Percentiles rank a stretch among this genome's conserved stretches.
Evolutionary conservation across 2,888 invertebrate species (phyloP).

Genomic region (Myopa tessellatipennis): DNA sequence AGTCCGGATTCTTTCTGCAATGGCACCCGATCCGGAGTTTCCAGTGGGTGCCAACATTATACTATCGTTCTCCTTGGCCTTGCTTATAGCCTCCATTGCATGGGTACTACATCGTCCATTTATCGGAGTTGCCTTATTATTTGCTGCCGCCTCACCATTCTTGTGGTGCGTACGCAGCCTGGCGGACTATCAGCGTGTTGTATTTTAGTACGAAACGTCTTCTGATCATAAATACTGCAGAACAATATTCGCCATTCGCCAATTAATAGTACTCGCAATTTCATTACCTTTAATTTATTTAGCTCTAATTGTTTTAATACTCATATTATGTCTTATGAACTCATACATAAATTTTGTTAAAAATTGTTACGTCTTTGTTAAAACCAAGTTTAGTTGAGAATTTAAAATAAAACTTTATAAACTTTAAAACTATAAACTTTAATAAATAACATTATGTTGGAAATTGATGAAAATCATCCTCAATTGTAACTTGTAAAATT

Average conservation of each 20-base stretch:
- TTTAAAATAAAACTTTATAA: too few species aligned
- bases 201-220: too few species aligned
- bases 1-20: slow-evolving; percentile 57
- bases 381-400: too few species aligned
- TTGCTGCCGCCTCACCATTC: slow-evolving; percentile 71
- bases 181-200: slow-evolving; percentile 54
- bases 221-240: too few species aligned
- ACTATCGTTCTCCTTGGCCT: slow-evolving; percentile 69
- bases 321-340: too few species aligned
- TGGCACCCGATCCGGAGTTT: slow-evolving; percentile 66
- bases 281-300: background rate
- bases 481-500: slow-evolving; percentile 39
- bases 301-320: too few species aligned
- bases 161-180: slow-evolving; percentile 69
- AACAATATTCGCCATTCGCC: too few species aligned
- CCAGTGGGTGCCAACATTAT: slow-evolving; percentile 69
- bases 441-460: background rate
- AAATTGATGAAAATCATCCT: background rate
- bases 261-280: background rate
- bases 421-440: too few species aligned
- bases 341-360: background rate
- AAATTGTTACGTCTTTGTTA: too few species aligned
- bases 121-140: slow-evolving; percentile 70
- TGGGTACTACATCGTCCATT: slow-evolving; percentile 71
- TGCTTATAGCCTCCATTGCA: slow-evolving; percentile 70